phyloP scores from a whole-genome alignment of 2,113 vertebrate genomes.

The Dolichallabes microphthalmus region DNA sequence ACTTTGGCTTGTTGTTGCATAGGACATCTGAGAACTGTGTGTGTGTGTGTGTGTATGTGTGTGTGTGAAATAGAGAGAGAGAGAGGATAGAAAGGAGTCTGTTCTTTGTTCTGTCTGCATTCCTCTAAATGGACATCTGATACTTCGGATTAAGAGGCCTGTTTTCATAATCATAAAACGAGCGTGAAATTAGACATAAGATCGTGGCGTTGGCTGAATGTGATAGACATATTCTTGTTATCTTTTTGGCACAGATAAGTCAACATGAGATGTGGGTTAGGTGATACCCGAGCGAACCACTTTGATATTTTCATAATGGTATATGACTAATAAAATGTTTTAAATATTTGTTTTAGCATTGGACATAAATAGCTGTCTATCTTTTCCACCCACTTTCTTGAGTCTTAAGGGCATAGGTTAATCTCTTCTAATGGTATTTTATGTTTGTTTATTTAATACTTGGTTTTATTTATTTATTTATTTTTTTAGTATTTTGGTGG shows the following conservation, averaged over 20 bases:
- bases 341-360: neutral
- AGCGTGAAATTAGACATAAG: constrained; percentile 5
- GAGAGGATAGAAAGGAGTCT: neutral
- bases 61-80: neutral
- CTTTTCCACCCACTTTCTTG: constrained; percentile 9
- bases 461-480: neutral
- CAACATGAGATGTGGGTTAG: neutral
- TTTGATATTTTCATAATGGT: neutral
- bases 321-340: neutral
- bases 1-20: neutral
- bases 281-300: no score
- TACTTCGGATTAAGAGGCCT: neutral
- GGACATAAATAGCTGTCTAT: neutral
- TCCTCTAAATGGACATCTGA: neutral
- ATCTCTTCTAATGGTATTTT: neutral
- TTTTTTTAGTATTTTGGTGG: neutral
- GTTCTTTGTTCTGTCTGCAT: neutral
- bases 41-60: no score
- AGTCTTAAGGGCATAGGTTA: neutral
- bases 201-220: neutral
- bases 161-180: neutral
- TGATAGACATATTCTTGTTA: constrained; percentile 15
- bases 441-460: neutral
- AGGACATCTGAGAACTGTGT: neutral
- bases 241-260: neutral